Percentiles rank a stretch among this genome's conserved stretches.
These are phyloP conservation scores for Chromoteleia sp. DNA, from an alignment of 2,888 invertebrate genomes.

Conservation along the genomic window DNA sequence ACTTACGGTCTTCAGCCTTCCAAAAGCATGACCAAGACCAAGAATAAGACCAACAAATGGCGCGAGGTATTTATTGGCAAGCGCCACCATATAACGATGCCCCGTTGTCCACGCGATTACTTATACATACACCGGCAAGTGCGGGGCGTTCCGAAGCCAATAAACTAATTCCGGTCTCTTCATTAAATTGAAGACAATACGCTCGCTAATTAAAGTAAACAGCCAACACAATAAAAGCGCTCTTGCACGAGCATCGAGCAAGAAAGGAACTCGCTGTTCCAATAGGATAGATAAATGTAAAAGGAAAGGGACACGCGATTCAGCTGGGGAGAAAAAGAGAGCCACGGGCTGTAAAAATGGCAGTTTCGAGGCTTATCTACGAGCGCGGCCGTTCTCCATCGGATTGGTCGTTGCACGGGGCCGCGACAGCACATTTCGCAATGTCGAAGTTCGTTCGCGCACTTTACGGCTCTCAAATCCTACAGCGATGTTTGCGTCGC, in stretches of 20 bases:
- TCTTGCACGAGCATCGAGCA: constrained; percentile 38
- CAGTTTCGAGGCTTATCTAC: constrained; percentile 72
- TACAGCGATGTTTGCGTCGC: constrained; percentile 7
- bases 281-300: constrained; percentile 39
- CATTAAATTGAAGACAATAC: constrained; percentile 82
- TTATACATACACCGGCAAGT: constrained; percentile 60
- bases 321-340: constrained; percentile 23
- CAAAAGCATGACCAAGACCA: constrained; percentile 15
- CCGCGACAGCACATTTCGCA: constrained; percentile 68
- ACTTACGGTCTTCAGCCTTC: neutral
- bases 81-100: constrained; percentile 75
- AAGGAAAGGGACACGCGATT: constrained; percentile 35
- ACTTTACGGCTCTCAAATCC: constrained; percentile 19
- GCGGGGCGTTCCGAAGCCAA: constrained; percentile 72
- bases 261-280: constrained; percentile 29
- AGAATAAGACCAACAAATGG: constrained; percentile 74
- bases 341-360: constrained; percentile 69
- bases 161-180: constrained; percentile 83
- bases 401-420: constrained; percentile 52
- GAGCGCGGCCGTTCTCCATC: constrained; percentile 57
- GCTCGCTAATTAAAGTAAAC: constrained; percentile 82
- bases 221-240: constrained; percentile 77
- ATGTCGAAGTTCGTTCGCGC: constrained; percentile 56
- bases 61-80: constrained; percentile 79
- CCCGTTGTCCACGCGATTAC: constrained; percentile 61